Evolutionary conservation across 2,797 vertebrate genomes (phyloP).

Genomic region (Pagetopsis macropterus): DNA sequence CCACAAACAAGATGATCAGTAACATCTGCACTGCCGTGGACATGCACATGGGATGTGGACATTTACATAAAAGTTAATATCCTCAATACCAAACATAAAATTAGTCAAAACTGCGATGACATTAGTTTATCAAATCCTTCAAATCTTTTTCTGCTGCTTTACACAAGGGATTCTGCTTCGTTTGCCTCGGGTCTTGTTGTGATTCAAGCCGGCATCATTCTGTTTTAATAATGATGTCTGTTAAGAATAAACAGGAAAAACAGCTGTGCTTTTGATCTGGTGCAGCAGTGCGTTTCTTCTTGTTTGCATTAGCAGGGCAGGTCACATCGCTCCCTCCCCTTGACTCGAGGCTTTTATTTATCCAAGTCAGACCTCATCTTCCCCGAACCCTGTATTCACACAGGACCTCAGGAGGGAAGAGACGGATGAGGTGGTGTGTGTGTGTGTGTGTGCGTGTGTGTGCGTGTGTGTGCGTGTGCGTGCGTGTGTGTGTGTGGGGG

Average conservation of each 20-base stretch:
- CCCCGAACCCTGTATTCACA: constrained; percentile 72
- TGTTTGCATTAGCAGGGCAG: constrained; percentile 32
- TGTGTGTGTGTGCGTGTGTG: constrained; percentile 22
- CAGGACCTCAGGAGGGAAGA: constrained; percentile 40
- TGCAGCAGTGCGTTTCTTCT: constrained; percentile 18
- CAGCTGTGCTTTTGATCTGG: constrained; percentile 48
- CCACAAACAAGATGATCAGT: not conserved
- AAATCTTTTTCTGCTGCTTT: constrained; percentile 16
- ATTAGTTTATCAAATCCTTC: not conserved
- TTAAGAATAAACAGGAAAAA: constrained; percentile 50
- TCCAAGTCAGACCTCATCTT: constrained; percentile 64
- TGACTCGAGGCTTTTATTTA: constrained; percentile 70
- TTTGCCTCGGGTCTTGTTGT: not conserved
- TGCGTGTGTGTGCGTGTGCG: constrained; percentile 18
- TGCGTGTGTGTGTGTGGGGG: not conserved
- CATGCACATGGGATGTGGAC: not conserved
- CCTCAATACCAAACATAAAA: not conserved
- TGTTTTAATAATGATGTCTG: constrained; percentile 47
- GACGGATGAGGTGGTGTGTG: constrained; percentile 16
- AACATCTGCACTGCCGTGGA: not conserved
- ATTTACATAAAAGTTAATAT: not conserved
- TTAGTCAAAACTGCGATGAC: not conserved
- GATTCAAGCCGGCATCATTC: constrained; percentile 25
- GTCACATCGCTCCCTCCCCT: constrained; percentile 44
- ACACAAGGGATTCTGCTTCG: constrained; percentile 13